phyloP scores from a whole-genome alignment of 2,797 vertebrate species.

The Microctenopoma stevenorrisi region DNA sequence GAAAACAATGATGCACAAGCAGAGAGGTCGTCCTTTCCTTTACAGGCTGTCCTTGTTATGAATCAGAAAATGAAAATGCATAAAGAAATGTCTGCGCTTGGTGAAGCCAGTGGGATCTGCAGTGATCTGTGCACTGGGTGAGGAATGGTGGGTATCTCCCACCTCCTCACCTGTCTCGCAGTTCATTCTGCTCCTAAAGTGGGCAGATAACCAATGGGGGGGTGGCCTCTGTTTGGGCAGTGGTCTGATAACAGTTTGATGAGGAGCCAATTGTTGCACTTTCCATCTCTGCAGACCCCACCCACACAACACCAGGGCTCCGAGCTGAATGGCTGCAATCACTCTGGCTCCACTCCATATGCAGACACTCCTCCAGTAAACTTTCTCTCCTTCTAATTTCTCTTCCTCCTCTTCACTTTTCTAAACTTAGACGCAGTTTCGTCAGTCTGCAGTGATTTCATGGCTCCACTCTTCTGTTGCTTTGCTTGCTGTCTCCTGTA shows the following conservation, averaged over 20 bases:
- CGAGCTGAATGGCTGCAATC: slow-evolving; percentile 62
- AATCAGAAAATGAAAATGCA: slow-evolving; percentile 41
- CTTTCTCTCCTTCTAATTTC: slow-evolving; percentile 57
- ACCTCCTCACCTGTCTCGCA: slow-evolving; percentile 25
- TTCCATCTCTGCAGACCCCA: slow-evolving; percentile 50
- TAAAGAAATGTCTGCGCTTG: slow-evolving; percentile 14
- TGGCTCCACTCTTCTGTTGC: slow-evolving; percentile 43
- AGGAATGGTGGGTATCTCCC: slow-evolving; percentile 30
- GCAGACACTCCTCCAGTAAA: slow-evolving; percentile 64
- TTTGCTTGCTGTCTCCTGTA: slow-evolving; percentile 41
- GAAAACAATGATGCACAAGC: slow-evolving; percentile 45
- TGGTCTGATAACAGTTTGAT: slow-evolving; percentile 48
- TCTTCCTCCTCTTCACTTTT: slow-evolving; percentile 69
- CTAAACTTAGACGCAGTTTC: slow-evolving; percentile 70
- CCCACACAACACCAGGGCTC: slow-evolving; percentile 59
- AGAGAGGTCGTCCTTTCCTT: slow-evolving; percentile 55
- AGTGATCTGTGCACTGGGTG: slow-evolving; percentile 28
- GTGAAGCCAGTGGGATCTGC: slow-evolving; percentile 1
- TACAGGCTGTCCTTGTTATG: slow-evolving; percentile 47
- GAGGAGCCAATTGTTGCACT: slow-evolving; percentile 53
- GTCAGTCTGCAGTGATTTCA: slow-evolving; percentile 54
- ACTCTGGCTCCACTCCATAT: slow-evolving; percentile 58
- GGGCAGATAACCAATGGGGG: slow-evolving; percentile 26
- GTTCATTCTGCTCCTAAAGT: slow-evolving; percentile 22
- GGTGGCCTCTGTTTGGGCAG: slow-evolving; percentile 36